A percentile compares a stretch with the other conserved stretches of the same genome.
These are phyloP conservation scores for Alethe diademata DNA, from an alignment of 2,113 vertebrate genomes.

Conservation along the genomic window DNA sequence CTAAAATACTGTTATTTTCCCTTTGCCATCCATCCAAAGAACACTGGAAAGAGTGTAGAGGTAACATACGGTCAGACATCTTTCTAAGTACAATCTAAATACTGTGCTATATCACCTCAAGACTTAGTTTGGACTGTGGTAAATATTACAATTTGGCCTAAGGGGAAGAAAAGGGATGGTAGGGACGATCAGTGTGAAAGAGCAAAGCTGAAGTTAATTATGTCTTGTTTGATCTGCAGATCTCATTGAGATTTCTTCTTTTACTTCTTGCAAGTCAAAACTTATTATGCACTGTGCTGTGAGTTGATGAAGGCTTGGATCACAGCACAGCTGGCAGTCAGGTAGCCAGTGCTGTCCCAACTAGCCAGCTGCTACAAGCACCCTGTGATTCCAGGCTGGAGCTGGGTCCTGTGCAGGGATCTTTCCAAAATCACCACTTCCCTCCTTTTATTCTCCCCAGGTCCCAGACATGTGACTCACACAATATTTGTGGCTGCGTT, in stretches of 20 bases:
- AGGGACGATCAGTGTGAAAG: not conserved
- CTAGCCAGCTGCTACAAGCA: not conserved
- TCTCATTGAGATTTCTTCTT: slow-evolving; percentile 22
- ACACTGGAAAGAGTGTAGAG: not conserved
- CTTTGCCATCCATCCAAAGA: not conserved
- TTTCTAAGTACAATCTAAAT: not conserved
- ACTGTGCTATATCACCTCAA: not conserved
- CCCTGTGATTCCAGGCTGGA: not conserved
- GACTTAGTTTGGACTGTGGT: not conserved
- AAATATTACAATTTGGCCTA: not conserved
- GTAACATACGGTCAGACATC: not conserved
- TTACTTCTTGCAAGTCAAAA: slow-evolving; percentile 17
- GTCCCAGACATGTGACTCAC: rapidly evolving
- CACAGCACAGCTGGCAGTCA: not conserved
- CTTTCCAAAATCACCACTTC: not conserved
- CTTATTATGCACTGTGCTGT: not conserved
- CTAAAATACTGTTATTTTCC: not conserved
- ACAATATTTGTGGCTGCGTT: not conserved
- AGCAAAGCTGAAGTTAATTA: not conserved
- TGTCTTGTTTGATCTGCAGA: slow-evolving; percentile 1
- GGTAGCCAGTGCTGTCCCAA: not conserved
- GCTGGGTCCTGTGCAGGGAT: not conserved
- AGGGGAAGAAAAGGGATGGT: not conserved
- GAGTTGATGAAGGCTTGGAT: not conserved
- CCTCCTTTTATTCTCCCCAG: not conserved